These are phyloP conservation scores for Mythimna lalbum DNA, from an alignment of 2,888 invertebrate genomes.

Conservation along the genomic window DNA sequence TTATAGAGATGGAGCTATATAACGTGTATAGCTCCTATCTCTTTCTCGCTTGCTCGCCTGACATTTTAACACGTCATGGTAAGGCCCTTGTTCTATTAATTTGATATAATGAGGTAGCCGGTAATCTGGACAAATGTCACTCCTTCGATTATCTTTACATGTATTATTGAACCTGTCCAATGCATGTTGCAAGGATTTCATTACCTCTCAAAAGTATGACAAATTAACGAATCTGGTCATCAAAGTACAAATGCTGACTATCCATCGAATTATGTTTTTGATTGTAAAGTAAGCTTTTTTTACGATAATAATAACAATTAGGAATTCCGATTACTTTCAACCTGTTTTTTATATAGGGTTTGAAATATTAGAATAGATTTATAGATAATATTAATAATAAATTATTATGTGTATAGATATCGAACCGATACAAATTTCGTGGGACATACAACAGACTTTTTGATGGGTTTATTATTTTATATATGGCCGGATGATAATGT, in stretches of 20 bases:
- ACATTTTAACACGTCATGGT: too few relatives aligned
- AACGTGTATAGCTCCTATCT: too few relatives aligned
- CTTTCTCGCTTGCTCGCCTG: too few relatives aligned
- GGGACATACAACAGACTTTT: slow-evolving; percentile 27
- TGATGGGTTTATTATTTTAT: slow-evolving; percentile 3
- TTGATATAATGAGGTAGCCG: not conserved
- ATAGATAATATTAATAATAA: slow-evolving; percentile 42
- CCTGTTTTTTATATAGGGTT: slow-evolving; percentile 35
- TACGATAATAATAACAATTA: slow-evolving; percentile 33
- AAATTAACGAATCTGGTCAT: slow-evolving; percentile 2
- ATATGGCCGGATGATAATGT: slow-evolving; percentile 4
- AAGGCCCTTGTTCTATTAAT: not conserved
- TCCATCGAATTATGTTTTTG: slow-evolving; percentile 56
- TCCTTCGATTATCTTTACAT: not conserved
- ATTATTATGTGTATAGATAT: slow-evolving; percentile 54
- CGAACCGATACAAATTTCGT: slow-evolving; percentile 51
- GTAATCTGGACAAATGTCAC: too few relatives aligned
- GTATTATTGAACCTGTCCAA: too few relatives aligned
- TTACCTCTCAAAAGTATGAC: not conserved
- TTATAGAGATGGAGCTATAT: too few relatives aligned
- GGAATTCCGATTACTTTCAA: slow-evolving; percentile 35
- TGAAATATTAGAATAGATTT: slow-evolving; percentile 33
- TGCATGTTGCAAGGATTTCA: not conserved
- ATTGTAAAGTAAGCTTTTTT: slow-evolving; percentile 42
- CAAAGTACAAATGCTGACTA: slow-evolving; percentile 29